Evolutionary conservation across 2,113 vertebrate species (phyloP).

Genomic region (Otus sunia): DNA sequence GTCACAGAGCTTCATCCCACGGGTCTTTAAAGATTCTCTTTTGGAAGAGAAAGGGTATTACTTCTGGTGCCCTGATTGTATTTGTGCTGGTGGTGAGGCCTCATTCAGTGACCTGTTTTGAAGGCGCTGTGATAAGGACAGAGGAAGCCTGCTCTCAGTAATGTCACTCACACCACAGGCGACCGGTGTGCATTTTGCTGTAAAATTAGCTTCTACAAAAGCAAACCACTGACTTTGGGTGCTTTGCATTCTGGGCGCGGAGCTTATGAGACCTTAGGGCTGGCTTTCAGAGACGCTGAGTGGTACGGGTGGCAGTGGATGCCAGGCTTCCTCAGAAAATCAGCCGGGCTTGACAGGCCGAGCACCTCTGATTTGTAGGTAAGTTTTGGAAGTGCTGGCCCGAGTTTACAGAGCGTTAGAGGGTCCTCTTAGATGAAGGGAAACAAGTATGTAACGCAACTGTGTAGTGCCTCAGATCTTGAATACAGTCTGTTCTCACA

Average conservation of each 20-base stretch:
- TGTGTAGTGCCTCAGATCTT: fast-evolving
- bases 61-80: background rate
- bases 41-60: background rate
- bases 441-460: background rate
- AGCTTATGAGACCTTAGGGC: background rate
- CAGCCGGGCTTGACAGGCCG: fast-evolving
- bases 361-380: background rate
- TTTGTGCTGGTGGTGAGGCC: background rate
- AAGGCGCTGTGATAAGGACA: background rate
- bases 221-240: background rate
- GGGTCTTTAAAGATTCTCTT: background rate
- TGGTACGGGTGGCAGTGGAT: fast-evolving
- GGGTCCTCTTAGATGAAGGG: background rate
- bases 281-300: fast-evolving
- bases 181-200: background rate
- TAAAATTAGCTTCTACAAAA: background rate
- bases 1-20: background rate
- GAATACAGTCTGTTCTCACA: background rate
- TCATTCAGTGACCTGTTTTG: background rate
- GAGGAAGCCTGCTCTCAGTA: background rate
- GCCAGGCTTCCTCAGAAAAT: background rate
- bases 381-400: background rate
- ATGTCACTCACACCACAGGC: background rate
- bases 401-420: background rate
- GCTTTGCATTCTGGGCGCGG: background rate